Percentiles rank a stretch among this genome's conserved stretches.
These are phyloP conservation scores for Microchrysa polita DNA, from an alignment of 2,888 invertebrate genomes.

Conservation along the genomic window DNA sequence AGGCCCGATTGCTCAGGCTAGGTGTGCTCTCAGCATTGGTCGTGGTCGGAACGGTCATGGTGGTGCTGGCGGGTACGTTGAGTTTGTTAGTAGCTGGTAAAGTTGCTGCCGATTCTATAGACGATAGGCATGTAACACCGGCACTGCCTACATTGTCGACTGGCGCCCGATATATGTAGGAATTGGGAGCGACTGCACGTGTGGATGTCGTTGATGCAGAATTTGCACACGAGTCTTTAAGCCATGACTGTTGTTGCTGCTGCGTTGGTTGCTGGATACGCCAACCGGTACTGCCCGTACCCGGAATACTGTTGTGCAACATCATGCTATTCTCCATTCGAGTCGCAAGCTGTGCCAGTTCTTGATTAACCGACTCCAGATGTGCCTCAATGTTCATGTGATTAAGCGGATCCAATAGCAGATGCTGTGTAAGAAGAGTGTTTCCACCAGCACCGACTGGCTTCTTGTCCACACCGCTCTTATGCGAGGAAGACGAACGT, in stretches of 20 bases:
- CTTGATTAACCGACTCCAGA: conserved; percentile 65
- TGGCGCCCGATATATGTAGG: conserved; percentile 48
- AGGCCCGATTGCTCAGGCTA: conserved; percentile 5
- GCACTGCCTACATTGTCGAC: conserved; percentile 40
- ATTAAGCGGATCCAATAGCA: conserved; percentile 55
- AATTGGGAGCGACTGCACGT: conserved; percentile 51
- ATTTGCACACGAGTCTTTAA: conserved; percentile 40
- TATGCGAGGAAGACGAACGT: conserved; percentile 40
- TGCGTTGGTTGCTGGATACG: too few relatives aligned
- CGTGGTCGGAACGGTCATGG: conserved; percentile 44
- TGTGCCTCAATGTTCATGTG: conserved; percentile 57
- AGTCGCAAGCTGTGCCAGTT: conserved; percentile 67
- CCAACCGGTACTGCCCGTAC: not conserved
- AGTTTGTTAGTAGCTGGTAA: not conserved
- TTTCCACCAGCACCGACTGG: not conserved
- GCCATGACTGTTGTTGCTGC: conserved; percentile 36
- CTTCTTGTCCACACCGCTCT: not conserved
- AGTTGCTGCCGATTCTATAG: not conserved
- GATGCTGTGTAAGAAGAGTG: conserved; percentile 45
- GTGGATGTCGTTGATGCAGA: conserved; percentile 36
- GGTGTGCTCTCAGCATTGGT: conserved; percentile 42
- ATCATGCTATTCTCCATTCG: conserved; percentile 71
- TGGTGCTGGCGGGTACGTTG: not conserved
- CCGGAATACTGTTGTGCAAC: conserved; percentile 1
- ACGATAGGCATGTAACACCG: not conserved